Evolutionary conservation across 2,797 vertebrate genomes (phyloP).

Genomic region (Cynodonichthys magdalenae): DNA sequence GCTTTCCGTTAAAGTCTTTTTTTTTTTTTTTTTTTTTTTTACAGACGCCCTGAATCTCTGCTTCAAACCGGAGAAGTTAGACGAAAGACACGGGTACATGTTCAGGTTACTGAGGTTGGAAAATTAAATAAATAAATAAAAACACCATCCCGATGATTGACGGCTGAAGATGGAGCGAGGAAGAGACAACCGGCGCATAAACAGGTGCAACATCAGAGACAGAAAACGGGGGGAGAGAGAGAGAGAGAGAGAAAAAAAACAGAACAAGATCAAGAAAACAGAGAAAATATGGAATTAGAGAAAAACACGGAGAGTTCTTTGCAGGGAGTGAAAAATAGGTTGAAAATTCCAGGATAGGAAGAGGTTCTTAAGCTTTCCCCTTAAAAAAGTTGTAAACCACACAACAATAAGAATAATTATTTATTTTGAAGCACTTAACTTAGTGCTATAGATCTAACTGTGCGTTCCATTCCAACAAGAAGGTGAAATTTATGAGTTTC

Average conservation of each 20-base stretch:
- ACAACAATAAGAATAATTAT: background rate
- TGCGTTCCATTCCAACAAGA: too few species aligned
- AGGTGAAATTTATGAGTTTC: too few species aligned
- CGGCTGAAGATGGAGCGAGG: constrained; percentile 43
- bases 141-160: constrained; percentile 59
- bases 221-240: background rate
- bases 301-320: constrained; percentile 12
- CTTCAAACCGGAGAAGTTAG: constrained; percentile 46
- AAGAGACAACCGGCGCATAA: constrained; percentile 35
- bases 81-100: constrained; percentile 61
- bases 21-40: too few species aligned
- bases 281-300: constrained; percentile 46
- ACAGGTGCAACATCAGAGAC: constrained; percentile 57
- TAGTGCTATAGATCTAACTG: too few species aligned
- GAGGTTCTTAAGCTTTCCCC: too few species aligned
- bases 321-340: constrained; percentile 28
- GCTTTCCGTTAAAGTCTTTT: constrained; percentile 18
- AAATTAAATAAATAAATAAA: constrained; percentile 1
- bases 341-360: background rate
- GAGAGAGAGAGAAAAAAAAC: background rate
- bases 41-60: constrained; percentile 37
- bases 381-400: background rate
- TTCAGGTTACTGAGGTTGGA: constrained; percentile 55
- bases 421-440: too few species aligned
- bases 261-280: constrained; percentile 10